These are phyloP conservation scores for Nothoprocta pentlandii DNA, from an alignment of 2,113 vertebrate genomes.

Conservation along the genomic window DNA sequence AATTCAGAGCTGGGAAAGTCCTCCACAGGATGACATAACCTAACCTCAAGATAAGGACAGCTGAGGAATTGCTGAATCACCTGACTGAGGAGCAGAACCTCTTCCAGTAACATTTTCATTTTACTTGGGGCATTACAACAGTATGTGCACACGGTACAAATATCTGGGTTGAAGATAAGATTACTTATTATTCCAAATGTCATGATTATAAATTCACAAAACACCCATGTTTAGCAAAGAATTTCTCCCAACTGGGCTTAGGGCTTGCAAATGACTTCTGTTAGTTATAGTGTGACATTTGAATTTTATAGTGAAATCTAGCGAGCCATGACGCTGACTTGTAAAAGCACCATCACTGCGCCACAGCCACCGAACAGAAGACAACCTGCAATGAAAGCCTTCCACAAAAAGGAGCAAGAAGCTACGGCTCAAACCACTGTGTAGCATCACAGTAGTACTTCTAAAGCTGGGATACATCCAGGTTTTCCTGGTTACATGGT, in stretches of 20 bases:
- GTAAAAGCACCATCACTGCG: neutral
- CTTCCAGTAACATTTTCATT: neutral
- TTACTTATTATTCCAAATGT: neutral
- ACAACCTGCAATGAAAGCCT: neutral
- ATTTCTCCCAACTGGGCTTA: neutral
- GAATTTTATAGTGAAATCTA: neutral
- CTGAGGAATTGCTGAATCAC: neutral
- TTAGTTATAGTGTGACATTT: neutral
- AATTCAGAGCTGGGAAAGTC: rapidly evolving
- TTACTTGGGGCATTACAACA: neutral
- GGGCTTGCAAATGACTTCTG: neutral
- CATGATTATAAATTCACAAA: neutral
- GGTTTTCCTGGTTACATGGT: neutral
- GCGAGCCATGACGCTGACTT: neutral
- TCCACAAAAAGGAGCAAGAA: neutral
- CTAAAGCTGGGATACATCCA: neutral
- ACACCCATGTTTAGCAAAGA: neutral
- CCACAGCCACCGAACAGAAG: neutral
- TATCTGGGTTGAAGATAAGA: neutral
- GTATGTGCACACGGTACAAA: neutral
- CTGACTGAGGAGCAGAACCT: neutral
- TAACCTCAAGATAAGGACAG: neutral
- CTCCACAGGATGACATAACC: neutral
- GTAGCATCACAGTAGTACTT: neutral
- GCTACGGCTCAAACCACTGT: neutral